Conservation (phyloP, 2,113 vertebrate genomes). For the Pogonocichla stellata region DNA sequence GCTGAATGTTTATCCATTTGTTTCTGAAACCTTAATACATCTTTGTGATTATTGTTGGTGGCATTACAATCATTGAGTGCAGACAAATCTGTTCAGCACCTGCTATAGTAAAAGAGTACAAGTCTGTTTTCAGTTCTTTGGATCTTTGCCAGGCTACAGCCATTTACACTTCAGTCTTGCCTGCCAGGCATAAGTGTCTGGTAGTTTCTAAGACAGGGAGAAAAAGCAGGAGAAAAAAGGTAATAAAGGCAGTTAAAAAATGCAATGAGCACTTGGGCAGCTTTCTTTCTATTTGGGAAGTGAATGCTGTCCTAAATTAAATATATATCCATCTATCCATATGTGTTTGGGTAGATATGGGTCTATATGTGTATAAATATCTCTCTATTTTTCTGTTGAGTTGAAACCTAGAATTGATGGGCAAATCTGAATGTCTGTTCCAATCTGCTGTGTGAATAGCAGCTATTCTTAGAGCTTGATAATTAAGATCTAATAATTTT, state of each 20-base stretch:
- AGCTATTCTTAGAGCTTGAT: neutral
- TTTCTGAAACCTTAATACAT: neutral
- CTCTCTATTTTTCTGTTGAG: neutral
- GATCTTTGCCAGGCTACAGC: neutral
- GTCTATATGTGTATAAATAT: neutral
- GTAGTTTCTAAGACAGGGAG: neutral
- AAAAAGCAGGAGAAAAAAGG: neutral
- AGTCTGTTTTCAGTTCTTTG: neutral
- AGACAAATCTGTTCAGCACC: neutral
- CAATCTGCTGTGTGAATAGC: neutral
- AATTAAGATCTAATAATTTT: neutral
- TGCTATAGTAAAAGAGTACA: neutral
- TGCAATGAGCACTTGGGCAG: neutral
- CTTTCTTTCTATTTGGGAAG: neutral
- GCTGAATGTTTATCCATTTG: neutral
- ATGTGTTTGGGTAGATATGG: neutral
- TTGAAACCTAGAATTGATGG: neutral
- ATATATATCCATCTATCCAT: neutral
- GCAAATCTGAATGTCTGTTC: neutral
- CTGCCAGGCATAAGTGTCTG: neutral
- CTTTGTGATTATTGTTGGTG: neutral
- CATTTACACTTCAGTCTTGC: neutral
- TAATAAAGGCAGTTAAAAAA: neutral
- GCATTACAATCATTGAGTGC: neutral
- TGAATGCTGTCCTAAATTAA: neutral